Base-by-base conservation (phyloP, 2,113 vertebrate genomes). In the Varanus komodoensis region DNA sequence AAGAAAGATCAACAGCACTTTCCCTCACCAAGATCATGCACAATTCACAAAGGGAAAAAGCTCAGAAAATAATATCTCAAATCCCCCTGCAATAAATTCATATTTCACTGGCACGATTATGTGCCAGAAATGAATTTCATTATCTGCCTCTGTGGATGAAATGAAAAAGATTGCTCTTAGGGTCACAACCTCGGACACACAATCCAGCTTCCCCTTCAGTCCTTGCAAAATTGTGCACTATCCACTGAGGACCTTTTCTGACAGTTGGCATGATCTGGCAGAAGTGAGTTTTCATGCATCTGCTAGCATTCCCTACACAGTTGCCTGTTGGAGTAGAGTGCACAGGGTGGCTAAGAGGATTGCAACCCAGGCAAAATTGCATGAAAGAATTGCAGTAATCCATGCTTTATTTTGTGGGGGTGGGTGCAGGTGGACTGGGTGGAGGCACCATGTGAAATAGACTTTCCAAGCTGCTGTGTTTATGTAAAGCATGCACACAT, bases 131-230 rank as follows among this genome's bases (percentile, higher is more conserved):
- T 6, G 25, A 68, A 86, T 38, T 68, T 87, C 64, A 89, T 29
- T 89, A 90, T 91, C 94, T 61, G 17, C 69, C 74, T 84, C 73
- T 27, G 54, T 50, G 57, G 91, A 68, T 84, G 88, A 74, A 84
- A 77, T 84, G 73, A 68, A 84, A 77, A 38, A n/a, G 52, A 17
- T 48, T 73, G 68, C n/a, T 38, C 6, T 29, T 82, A 54, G 68
- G 15, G 68, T 86, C 48, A 86, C 73, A 69, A 85, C 83, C 83
- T 82, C 4, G 25, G 25, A 38, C 48, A 82, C 50, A 71, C 29
- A 71, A 8, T 12, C 21, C 32, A 79, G 38, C 64, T 64, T 32
- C 38, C 48, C 29, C 34, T 87, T 81, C 29, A 80, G 64, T 44
- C 11, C 27, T 32, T 68, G n/a, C 68, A 44, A 68, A 7, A 27